Conservation (phyloP, 2,113 vertebrate species). For the Perca flavescens region DNA sequence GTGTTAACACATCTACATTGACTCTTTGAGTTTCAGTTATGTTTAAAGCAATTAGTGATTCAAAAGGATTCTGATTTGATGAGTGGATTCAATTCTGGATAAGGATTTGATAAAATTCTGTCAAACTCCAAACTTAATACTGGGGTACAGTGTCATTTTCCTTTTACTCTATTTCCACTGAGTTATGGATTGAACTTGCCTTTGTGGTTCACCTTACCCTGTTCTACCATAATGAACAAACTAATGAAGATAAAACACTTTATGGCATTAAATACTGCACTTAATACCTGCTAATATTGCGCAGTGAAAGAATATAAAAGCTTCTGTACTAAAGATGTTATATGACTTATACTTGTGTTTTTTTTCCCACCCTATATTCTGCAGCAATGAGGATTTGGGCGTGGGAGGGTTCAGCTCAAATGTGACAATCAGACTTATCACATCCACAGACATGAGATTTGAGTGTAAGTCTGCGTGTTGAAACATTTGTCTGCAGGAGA, state of each 20-base stretch:
- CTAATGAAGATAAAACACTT: constrained; percentile 12
- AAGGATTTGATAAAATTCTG: neutral
- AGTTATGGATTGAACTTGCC: too few relatives aligned
- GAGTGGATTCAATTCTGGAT: neutral
- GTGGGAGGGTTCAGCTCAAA: constrained; percentile 13
- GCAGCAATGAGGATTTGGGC: neutral
- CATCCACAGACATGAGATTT: constrained; percentile 30
- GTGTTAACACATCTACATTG: neutral
- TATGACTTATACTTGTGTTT: neutral
- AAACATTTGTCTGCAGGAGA: constrained; percentile 34
- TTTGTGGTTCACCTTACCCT: neutral
- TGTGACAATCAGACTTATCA: constrained; percentile 36
- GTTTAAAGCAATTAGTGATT: too few relatives aligned
- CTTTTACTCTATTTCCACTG: neutral
- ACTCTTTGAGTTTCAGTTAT: too few relatives aligned
- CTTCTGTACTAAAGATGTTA: neutral
- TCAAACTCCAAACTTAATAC: neutral
- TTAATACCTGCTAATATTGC: neutral
- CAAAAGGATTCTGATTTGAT: neutral
- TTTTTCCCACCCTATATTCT: neutral
- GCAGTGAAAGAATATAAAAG: neutral
- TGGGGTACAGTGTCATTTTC: neutral
- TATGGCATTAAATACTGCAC: neutral
- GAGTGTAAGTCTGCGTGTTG: constrained; percentile 26
- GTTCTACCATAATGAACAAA: neutral